Evolutionary conservation across 1,140 invertebrate genomes (phyloP), one percentile per base, ranked within the genome.

Genomic region (Acromyrmex heyeri): DNA sequence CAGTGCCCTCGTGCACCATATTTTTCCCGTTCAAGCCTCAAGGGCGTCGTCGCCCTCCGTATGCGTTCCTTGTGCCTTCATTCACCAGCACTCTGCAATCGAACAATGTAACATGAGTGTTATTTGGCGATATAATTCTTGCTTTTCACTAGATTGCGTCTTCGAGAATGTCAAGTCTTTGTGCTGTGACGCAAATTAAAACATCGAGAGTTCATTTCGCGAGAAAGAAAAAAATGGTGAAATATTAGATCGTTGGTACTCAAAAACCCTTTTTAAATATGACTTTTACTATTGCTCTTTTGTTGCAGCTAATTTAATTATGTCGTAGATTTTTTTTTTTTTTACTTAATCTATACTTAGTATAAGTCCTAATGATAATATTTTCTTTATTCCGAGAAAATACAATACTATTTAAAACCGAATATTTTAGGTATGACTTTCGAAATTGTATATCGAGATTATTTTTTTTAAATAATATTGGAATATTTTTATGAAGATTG

Each of bases 1-100:
- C 87, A 50, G 90, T 86, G 83, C 82, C 88, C 91, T 92, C 88
- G 91, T 88, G 87, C 76, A 92, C 91, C 91, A 92, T 92, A 88
- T 90, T 92, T 44, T 92, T 87, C 50, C 72, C 21, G 75, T 88
- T 85, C 75, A 86, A 86, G 34, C 57, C 87, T 76, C 64, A 67
- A 57, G 64, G 62, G 82, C 77, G 30, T 77, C 81, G 62, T 62
- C 79, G n/a, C 2, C 16, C 44, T 48, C 30, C 79, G 8, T 82
- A 18, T 61, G 55, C n/a, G 69, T 75, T 12, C 38, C 77, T n/a
- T 72, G 61, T 30, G 86, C 64, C 73, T 78, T 86, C 91, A 92
- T 92, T 92, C 91, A 90, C 88, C 76, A 72, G 50, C 88, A 53
- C 75, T 81, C 85, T 55, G 61, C 50, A 24, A 72, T 48, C 55